Base-by-base conservation (phyloP, 1,140 invertebrate genomes). In the Belonocnema kinseyi region DNA sequence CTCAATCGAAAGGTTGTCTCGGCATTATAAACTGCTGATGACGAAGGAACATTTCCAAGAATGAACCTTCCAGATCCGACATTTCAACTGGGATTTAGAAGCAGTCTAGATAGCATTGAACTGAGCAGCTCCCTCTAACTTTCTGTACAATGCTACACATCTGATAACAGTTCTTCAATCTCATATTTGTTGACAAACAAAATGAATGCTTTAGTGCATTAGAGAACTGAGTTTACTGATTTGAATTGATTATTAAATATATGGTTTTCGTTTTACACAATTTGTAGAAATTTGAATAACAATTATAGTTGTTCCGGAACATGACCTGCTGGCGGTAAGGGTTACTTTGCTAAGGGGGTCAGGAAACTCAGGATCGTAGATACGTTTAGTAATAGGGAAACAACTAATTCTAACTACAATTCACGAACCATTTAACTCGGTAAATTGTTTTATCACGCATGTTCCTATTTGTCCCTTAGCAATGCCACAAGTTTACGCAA, bases 341-440 rank as follows among this genome's bases (percentile, higher is more conserved):
- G n/a, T 16, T 61, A 21, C 51, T 75, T 56, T 46, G 21, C n/a
- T 13, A 75, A 71, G 72, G 56, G 73, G 66, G 40, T 76, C 54
- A 77, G 73, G 51, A 79, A 81, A 76, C 72, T 74, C 40, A 77
- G 54, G 74, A 77, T 81, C 75, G 72, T 33, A 77, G 51, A 66
- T 83, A 86, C 81, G 87, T 87, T 87, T 84, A 85, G 78, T 77
- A 75, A 85, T 72, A 81, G 82, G 83, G 86, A 89, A 90, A 88
- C 87, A 90, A 90, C 88, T 90, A 90, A 90, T 91, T 89, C 85
- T 73, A 90, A 90, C 89, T 89, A 85, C 77, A 82, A 81, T 90
- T 90, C 86, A 90, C 85, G 87, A 83, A 75, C 88, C 89, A 91
- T 91, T 90, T 89, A 90, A 90, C 89, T 90, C 88, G 80, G 73